These are phyloP conservation scores for Erpobdella octoculata DNA, from an alignment of 2,888 invertebrate species.

Conservation along the genomic window DNA sequence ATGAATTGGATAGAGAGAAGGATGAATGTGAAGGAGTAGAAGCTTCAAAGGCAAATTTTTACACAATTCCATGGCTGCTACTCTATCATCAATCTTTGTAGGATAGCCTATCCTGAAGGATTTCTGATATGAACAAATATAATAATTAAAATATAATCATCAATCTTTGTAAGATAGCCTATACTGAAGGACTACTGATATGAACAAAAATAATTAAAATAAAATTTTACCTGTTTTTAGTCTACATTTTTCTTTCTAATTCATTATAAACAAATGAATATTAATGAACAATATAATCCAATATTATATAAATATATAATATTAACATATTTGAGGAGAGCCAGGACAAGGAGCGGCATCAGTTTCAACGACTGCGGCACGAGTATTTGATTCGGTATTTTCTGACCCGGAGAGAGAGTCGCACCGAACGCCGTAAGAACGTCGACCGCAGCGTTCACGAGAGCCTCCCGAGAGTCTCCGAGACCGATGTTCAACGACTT, in stretches of 20 bases:
- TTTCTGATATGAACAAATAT: too few relatives aligned
- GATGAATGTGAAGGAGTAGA: slow-evolving; percentile 78
- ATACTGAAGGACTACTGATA: too few relatives aligned
- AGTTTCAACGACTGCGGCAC: slow-evolving; percentile 71
- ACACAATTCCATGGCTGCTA: slow-evolving; percentile 84
- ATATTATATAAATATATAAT: too few relatives aligned
- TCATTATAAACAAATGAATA: too few relatives aligned
- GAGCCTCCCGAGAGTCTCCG: slow-evolving; percentile 87
- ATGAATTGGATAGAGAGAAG: slow-evolving; percentile 82
- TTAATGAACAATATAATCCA: not conserved
- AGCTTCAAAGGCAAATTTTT: slow-evolving; percentile 74
- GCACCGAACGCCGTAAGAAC: slow-evolving; percentile 69
- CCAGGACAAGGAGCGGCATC: slow-evolving; percentile 78
- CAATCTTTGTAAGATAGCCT: too few relatives aligned
- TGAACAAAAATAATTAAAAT: not conserved
- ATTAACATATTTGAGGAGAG: slow-evolving; percentile 75
- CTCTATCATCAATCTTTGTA: slow-evolving; percentile 83
- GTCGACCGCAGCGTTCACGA: slow-evolving; percentile 89
- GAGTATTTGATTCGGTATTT: slow-evolving; percentile 60
- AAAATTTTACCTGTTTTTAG: not conserved
- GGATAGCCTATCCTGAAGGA: slow-evolving; percentile 78
- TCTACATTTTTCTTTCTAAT: not conserved
- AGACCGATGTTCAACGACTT: slow-evolving; percentile 54
- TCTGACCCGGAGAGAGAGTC: slow-evolving; percentile 54
- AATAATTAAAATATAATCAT: too few relatives aligned